Evolutionary conservation across 2,113 vertebrate species (phyloP), one percentile per base, ranked within the genome.

Genomic region (Xiphophorus couchianus): DNA sequence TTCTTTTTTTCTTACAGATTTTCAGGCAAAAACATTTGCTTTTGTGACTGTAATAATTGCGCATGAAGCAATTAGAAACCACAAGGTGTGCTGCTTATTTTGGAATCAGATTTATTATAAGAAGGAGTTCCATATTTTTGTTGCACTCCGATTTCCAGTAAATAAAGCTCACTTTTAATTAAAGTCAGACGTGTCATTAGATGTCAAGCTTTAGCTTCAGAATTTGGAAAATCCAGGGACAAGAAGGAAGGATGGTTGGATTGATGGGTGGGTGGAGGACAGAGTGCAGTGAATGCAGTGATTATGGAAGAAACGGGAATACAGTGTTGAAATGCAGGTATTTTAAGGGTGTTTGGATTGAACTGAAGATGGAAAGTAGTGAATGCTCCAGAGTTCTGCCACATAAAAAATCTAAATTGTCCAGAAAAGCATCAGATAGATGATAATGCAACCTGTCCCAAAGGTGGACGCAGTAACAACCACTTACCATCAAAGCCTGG

Each of bases 381-480:
- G 31, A 3, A 17, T 22, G 35, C 51, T 68, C 10, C 37, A 39
- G 28, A 28, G 63, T 81, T 70, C 68, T 44, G 62, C 75, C 68
- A 65, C 7, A 27, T 39, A n/a, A 22, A 44, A 44, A 78, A 85
- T 86, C 8, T 25, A 87, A 74, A 74, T 78, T 74, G 67, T 71
- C 71, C 61, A 63, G 25, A 73, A 73, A 85, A 73, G 72, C 70
- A 82, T 69, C 71, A 79, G 84, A 82, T 84, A 72, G 85, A 79
- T 82, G 85, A 85, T 84, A 88, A 85, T 86, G 84, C 84, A 83
- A 71, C 89, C 73, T 51, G 83, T 90, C 87, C 82, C 76, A 67
- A 74, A 77, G 82, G 82, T 76, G 78, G 72, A 79, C 31, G 42
- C 68, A 81, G 81, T 86, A 81, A 87, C 81, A 80, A 82, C 78